Evolutionary conservation across 2,888 invertebrate genomes (phyloP).

Genomic region (Cepaea hortensis): DNA sequence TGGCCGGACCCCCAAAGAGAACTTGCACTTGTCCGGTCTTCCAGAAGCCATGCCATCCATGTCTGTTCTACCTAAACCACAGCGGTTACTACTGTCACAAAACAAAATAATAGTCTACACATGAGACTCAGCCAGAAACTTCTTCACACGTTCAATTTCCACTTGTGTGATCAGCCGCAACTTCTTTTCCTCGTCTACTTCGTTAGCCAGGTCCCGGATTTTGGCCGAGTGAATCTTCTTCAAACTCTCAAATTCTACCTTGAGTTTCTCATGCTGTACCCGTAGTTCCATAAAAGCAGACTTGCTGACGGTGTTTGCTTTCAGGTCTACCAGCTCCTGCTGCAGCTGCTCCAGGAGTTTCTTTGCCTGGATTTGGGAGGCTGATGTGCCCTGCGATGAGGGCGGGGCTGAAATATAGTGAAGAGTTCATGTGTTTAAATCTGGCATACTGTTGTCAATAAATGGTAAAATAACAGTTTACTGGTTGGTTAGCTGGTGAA

Average conservation of each 20-base stretch:
- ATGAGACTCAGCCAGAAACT: conserved; percentile 68
- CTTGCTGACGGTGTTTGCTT: conserved; percentile 77
- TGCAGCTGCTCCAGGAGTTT: conserved; percentile 56
- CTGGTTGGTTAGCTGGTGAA: too few relatives aligned
- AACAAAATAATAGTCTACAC: conserved; percentile 53
- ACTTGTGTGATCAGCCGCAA: conserved; percentile 75
- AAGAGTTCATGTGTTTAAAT: too few relatives aligned
- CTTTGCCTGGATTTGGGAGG: conserved; percentile 14
- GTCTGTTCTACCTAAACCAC: too few relatives aligned
- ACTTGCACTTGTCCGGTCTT: too few relatives aligned
- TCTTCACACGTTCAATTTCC: conserved; percentile 76
- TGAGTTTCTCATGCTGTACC: conserved; percentile 69
- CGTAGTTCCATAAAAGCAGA: conserved; percentile 88
- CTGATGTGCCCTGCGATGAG: background rate
- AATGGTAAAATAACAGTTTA: too few relatives aligned
- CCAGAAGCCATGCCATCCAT: too few relatives aligned
- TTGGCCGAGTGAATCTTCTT: conserved; percentile 63
- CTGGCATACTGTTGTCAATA: too few relatives aligned
- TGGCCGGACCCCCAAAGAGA: too few relatives aligned
- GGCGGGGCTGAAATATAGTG: background rate
- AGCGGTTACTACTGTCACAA: background rate
- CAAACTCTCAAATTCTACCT: conserved; percentile 64
- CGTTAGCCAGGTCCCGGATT: conserved; percentile 70
- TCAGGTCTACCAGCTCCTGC: conserved; percentile 62
- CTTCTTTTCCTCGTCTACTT: conserved; percentile 77